Conservation (phyloP, 2,888 invertebrate species). For the Sinopyrophorus schimmeli region DNA sequence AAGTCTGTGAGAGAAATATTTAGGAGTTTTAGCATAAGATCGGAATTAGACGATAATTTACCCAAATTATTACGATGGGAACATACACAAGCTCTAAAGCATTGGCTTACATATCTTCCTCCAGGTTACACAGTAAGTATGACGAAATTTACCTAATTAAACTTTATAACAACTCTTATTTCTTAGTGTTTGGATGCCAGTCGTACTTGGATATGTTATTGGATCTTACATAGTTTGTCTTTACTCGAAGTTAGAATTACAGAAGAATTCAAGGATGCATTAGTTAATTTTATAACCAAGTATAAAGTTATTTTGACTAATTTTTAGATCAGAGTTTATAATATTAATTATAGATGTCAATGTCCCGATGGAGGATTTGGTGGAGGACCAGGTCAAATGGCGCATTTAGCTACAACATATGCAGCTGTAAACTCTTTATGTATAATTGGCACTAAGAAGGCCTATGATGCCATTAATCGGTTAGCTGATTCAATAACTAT, state of each 20-base stretch:
- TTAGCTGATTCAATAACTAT: constrained; percentile 46
- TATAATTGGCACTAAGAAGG: constrained; percentile 78
- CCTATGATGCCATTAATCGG: constrained; percentile 87
- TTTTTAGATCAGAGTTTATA: not conserved
- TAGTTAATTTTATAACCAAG: constrained; percentile 65
- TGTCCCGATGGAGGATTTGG: constrained; percentile 84
- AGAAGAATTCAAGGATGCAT: constrained; percentile 58
- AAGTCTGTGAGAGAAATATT: constrained; percentile 59
- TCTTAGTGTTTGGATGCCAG: constrained; percentile 88
- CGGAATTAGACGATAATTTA: constrained; percentile 60
- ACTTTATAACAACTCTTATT: constrained; percentile 34
- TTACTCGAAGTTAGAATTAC: constrained; percentile 69
- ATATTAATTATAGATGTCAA: constrained; percentile 65
- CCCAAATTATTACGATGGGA: constrained; percentile 65
- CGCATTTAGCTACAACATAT: constrained; percentile 97
- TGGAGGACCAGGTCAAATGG: constrained; percentile 90
- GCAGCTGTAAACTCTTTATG: constrained; percentile 93
- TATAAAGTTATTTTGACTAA: constrained; percentile 38
- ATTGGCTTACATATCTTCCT: constrained; percentile 69
- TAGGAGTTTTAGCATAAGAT: constrained; percentile 56
- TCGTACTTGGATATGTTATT: constrained; percentile 95
- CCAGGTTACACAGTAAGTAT: constrained; percentile 59
- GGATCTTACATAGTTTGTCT: constrained; percentile 91
- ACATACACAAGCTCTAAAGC: constrained; percentile 69
- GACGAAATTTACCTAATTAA: constrained; percentile 1